These are phyloP conservation scores for Periphyllus acericola DNA, from an alignment of 2,888 invertebrate species.

Conservation along the genomic window DNA sequence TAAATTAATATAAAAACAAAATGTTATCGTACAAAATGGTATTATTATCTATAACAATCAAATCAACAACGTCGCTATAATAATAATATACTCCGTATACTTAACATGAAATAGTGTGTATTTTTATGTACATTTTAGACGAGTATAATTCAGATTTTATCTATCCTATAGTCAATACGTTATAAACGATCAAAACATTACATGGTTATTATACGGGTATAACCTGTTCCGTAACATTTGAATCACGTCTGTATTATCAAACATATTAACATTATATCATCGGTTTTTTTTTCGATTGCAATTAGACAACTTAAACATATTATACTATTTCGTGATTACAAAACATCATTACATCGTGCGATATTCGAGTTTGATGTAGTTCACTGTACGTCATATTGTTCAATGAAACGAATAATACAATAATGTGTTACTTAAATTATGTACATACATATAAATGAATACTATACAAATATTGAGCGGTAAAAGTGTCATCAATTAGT, in stretches of 20 bases:
- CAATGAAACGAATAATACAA: not conserved
- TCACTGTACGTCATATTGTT: not conserved
- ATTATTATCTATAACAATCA: not conserved
- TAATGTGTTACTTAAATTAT: not conserved
- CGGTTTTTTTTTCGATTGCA: no score
- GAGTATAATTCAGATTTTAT: no score
- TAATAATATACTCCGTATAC: not conserved
- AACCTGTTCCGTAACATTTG: no score
- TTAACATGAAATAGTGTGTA: no score
- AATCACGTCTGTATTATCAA: not conserved
- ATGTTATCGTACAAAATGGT: not conserved
- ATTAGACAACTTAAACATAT: not conserved
- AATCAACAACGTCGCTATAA: not conserved
- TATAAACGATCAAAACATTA: no score
- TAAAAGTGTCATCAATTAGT: conserved; percentile 6
- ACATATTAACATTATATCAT: no score
- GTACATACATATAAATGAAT: not conserved
- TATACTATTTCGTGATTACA: not conserved
- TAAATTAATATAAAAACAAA: conserved; percentile 22
- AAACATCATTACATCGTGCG: not conserved
- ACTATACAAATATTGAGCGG: conserved; percentile 33
- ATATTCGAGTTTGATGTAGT: no score
- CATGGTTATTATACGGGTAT: no score
- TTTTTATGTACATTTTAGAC: no score
- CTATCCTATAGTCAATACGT: no score